phyloP scores from a whole-genome alignment of 2,888 invertebrate genomes.

The Microctonus brassicae region DNA sequence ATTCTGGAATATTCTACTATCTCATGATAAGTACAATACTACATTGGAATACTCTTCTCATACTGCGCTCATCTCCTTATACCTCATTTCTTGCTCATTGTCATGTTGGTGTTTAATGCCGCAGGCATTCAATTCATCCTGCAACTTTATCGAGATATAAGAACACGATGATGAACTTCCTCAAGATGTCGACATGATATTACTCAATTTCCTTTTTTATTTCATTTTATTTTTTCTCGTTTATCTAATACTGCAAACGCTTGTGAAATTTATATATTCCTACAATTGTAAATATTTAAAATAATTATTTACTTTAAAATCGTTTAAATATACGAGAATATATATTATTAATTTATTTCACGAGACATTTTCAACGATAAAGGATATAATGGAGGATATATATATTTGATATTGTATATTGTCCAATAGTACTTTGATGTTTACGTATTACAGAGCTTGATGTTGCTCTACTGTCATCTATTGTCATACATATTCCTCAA shows the following conservation, averaged over 20 bases:
- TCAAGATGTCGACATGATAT: background rate
- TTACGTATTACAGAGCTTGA: no score
- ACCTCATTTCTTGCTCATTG: background rate
- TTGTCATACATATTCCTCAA: no score
- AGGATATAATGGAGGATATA: no score
- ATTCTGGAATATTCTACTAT: background rate
- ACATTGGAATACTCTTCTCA: background rate
- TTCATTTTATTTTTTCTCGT: background rate
- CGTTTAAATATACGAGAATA: no score
- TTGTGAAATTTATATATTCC: no score
- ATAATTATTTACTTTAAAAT: no score
- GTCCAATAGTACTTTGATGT: background rate
- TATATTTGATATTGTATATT: background rate
- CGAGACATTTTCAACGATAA: no score
- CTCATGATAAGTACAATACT: no score
- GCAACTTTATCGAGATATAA: background rate
- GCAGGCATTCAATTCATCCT: constrained; percentile 2
- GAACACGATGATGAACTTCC: background rate
- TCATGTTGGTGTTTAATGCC: background rate
- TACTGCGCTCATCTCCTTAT: background rate
- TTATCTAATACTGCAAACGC: background rate
- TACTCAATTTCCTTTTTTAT: background rate
- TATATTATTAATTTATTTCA: no score
- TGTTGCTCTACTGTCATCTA: no score
- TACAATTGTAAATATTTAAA: no score